Base-by-base conservation (phyloP, 2,797 vertebrate genomes). In the Myripristis jacobus region DNA sequence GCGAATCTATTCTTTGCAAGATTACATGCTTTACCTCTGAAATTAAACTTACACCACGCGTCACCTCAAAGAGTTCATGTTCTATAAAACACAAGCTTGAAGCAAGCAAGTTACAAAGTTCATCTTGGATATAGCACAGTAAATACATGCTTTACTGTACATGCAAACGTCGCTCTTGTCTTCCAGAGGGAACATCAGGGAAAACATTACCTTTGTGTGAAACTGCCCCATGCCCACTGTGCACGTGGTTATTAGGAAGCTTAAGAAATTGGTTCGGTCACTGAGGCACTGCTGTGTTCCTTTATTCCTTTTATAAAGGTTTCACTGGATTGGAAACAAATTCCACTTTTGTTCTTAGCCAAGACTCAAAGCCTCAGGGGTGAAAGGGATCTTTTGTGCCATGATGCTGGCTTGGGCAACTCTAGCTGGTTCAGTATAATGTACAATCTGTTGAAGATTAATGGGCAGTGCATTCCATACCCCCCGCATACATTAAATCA, bases 311-410 rank as follows among this genome's bases (percentile, higher is more conserved):
- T 79, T 31, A 59, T 51, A 56, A 41, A 47, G 43, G 68, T 90
- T 87, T 86, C 84, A 82, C 77, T 29, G 27, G 89, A 88, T 69
- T 82, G 64, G 60, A 87, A 81, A 84, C 77, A 90, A 89, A 85
- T 87, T 48, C 59, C 3, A 50, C 59, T 70, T 6, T 79, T 84
- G 70, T 86, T 79, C 82, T 83, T 77, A 73, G 81, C 66, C 71
- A 71, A 47, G 70, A 73, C 65, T 70, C 58, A 59, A 75, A 79
- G 79, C 77, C 77, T 85, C 48, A 68, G 51, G 66, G 72, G 55
- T 88, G 79, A 90, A 92, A 87, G 86, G 50, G 51, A 44, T 63
- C 86, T 80, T 82, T 90, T 89, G 85, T 89, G 79, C 34, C 59
- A 70, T 1, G 3, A 21, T 70, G 79, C 62, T 25, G 73, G 67